phyloP scores from a whole-genome alignment of 37 sponge, comb jelly and placozoan species.

The Hexactinellida sp. region DNA sequence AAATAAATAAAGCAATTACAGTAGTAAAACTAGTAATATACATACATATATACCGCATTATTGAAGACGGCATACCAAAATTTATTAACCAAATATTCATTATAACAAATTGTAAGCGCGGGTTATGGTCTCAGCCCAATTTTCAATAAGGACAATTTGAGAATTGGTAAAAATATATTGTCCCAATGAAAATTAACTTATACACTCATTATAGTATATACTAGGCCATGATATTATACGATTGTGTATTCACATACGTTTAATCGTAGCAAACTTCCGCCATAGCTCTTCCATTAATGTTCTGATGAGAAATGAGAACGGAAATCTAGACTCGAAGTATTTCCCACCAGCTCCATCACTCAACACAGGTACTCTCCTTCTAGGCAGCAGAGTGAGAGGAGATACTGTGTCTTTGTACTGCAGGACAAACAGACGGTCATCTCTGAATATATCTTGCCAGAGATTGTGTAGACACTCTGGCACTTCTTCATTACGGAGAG shows the following conservation, averaged over 20 bases:
- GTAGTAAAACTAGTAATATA: no score
- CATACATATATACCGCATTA: no score
- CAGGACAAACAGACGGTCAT: neutral
- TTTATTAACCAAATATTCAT: no score
- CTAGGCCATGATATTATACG: no score
- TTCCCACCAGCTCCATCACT: constrained; percentile 9
- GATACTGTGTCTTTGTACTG: neutral
- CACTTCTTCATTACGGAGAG: neutral
- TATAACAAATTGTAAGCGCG: no score
- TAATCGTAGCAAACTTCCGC: neutral
- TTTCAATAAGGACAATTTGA: no score
- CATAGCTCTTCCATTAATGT: neutral
- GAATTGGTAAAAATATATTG: no score
- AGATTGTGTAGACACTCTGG: neutral
- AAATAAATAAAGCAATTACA: neutral
- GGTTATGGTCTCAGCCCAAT: no score
- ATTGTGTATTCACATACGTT: neutral
- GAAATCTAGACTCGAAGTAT: neutral
- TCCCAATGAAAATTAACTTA: no score
- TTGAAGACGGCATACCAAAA: no score
- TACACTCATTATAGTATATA: no score
- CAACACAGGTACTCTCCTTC: neutral
- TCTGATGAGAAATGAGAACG: neutral
- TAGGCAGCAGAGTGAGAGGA: neutral
- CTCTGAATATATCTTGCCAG: neutral